Evolutionary conservation across 1,140 invertebrate species (phyloP), one percentile per base, ranked within the genome.

Genomic region (Acyrthosiphon pisum): DNA sequence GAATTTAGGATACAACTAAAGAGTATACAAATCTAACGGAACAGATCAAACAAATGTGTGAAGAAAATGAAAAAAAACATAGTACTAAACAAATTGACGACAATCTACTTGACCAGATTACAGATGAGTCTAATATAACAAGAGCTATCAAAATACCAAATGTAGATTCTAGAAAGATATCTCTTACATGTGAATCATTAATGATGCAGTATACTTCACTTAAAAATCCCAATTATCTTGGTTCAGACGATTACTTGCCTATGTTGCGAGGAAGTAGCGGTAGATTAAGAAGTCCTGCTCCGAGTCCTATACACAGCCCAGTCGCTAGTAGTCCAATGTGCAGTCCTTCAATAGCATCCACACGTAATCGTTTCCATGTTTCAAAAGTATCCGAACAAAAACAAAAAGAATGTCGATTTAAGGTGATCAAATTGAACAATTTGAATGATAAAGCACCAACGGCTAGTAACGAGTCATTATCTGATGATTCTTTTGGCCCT

Each of bases 251-350:
- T 88, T 94, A 94, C 94, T 94, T 94, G 93, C 30, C 89, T 18
- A 91, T 56, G 7, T 92, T 84, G 23, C n/a, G 81, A 84, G 81
- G 91, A n/a, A 94, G 94, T 94, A 94, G 94, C 89, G 94, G 96
- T 50, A 96, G 96, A 88, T 95, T 97, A 93, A 96, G 96, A 93
- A 97, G 96, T 91, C 97, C 97, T 84, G 96, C 96, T 90, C 97
- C 97, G 46, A 97, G 96, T 94, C 97, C 97, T 88, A 96, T 96
- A 93, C 96, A 97, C 90, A 97, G 96, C 68, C 97, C 97, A 44
- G 96, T 96, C 93, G 96, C 97, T 93, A 97, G 96, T 95, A 97
- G 96, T 81, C 97, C 97, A 35, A 96, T 96, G 93, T 96, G 96
- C 93, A 97, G 96, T 95, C 97, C 97, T 44, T 95, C 96, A 93